Conservation (phyloP, 2,113 vertebrate species). For the Macrotus californicus region DNA sequence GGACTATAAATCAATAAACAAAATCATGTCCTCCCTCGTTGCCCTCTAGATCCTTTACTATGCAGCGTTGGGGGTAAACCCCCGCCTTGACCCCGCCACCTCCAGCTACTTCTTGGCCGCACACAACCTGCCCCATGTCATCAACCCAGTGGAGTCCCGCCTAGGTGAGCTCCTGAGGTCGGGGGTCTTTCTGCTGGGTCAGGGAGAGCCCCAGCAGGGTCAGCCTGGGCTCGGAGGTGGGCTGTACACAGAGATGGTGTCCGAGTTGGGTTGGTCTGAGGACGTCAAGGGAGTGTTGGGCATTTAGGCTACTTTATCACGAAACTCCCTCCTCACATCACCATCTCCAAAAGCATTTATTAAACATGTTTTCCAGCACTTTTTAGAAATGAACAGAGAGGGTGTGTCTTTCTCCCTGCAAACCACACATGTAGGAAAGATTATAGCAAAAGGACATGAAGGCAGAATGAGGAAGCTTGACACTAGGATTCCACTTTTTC, state of each 20-base stretch:
- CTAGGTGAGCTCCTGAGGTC: conserved; percentile 83
- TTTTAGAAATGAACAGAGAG: neutral
- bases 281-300: neutral
- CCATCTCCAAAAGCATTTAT: neutral
- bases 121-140: conserved; percentile 94
- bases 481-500: neutral
- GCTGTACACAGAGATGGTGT: neutral
- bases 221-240: neutral
- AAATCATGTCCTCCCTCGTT: neutral
- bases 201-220: neutral
- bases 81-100: conserved; percentile 87
- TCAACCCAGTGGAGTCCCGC: conserved; percentile 96
- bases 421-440: neutral
- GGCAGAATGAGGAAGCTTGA: neutral
- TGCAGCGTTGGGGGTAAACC: conserved; percentile 90
- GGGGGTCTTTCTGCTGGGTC: neutral
- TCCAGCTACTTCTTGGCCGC: conserved; percentile 86
- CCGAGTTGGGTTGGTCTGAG: neutral
- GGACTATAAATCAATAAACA: neutral
- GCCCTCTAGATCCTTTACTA: conserved; percentile 90
- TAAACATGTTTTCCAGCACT: neutral
- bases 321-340: neutral
- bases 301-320: neutral
- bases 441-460: neutral
- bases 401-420: neutral